Evolutionary conservation across 2,113 vertebrate species (phyloP).

Genomic region (Poecilia latipinna): DNA sequence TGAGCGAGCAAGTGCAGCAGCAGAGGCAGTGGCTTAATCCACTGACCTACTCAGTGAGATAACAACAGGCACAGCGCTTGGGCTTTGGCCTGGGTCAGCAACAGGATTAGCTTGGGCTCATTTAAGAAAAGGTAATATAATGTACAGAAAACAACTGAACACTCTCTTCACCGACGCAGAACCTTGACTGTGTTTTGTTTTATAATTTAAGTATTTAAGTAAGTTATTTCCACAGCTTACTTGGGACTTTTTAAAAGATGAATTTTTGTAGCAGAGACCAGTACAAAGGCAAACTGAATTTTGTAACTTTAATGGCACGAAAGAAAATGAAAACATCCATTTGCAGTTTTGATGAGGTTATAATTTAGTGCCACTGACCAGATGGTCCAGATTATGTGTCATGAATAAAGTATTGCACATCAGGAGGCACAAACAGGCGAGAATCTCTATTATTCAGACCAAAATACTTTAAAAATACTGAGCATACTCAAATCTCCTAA

Average conservation of each 20-base stretch:
- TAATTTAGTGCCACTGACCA: not conserved
- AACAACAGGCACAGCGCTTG: constrained; percentile 74
- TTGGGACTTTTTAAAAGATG: not conserved
- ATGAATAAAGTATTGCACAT: too few relatives aligned
- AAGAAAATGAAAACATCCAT: not conserved
- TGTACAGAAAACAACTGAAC: constrained; percentile 21
- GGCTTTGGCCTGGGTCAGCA: constrained; percentile 73
- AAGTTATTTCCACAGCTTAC: not conserved
- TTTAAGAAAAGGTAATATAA: constrained; percentile 65
- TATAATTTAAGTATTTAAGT: not conserved
- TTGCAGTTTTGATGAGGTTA: not conserved
- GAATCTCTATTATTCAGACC: too few relatives aligned
- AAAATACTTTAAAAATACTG: too few relatives aligned
- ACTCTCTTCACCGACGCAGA: not conserved
- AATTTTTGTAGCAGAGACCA: not conserved
- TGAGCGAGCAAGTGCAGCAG: constrained; percentile 52
- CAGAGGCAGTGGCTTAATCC: constrained; percentile 77
- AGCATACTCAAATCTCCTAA: too few relatives aligned
- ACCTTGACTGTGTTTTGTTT: not conserved
- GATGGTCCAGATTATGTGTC: too few relatives aligned
- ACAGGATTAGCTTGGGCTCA: constrained; percentile 76
- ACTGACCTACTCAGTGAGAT: constrained; percentile 81
- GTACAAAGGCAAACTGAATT: not conserved
- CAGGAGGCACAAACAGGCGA: too few relatives aligned
- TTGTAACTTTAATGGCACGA: not conserved